A percentile compares a stretch with the other conserved stretches of the same genome.
Evolutionary conservation across 2,797 vertebrate species (phyloP).

Genomic region (Strix occidentalis): DNA sequence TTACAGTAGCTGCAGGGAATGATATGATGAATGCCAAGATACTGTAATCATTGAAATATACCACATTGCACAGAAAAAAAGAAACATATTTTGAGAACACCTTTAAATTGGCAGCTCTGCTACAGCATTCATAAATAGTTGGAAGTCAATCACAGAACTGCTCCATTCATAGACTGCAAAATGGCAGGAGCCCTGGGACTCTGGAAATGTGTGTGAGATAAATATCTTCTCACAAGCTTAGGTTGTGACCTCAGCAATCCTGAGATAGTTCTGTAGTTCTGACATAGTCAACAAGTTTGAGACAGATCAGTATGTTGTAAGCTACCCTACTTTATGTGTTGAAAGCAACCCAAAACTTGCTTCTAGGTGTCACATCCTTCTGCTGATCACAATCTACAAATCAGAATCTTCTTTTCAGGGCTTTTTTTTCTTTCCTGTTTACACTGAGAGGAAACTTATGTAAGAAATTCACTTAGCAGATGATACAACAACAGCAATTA

Average conservation of each 20-base stretch:
- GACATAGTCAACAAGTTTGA: accelerated
- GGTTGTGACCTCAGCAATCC: not conserved
- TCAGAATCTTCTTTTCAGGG: not conserved
- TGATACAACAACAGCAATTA: conserved; percentile 4
- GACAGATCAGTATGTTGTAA: not conserved
- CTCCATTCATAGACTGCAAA: not conserved
- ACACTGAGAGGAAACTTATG: not conserved
- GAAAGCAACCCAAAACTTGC: not conserved
- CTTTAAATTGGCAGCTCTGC: not conserved
- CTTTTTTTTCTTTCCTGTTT: not conserved
- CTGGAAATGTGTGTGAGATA: not conserved
- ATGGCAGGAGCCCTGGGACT: not conserved
- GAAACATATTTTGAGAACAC: not conserved
- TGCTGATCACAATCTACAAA: not conserved
- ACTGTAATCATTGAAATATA: not conserved
- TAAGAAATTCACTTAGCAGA: not conserved
- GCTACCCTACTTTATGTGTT: not conserved
- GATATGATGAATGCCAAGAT: not conserved
- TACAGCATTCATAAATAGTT: not conserved
- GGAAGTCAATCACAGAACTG: not conserved
- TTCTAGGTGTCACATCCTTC: not conserved
- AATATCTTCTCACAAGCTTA: not conserved
- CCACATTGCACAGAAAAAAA: accelerated
- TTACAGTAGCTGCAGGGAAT: not conserved
- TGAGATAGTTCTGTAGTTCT: not conserved